Evolutionary conservation across 2,113 vertebrate genomes (phyloP), one percentile per base, ranked within the genome.

Genomic region (Callaeas wilsoni): DNA sequence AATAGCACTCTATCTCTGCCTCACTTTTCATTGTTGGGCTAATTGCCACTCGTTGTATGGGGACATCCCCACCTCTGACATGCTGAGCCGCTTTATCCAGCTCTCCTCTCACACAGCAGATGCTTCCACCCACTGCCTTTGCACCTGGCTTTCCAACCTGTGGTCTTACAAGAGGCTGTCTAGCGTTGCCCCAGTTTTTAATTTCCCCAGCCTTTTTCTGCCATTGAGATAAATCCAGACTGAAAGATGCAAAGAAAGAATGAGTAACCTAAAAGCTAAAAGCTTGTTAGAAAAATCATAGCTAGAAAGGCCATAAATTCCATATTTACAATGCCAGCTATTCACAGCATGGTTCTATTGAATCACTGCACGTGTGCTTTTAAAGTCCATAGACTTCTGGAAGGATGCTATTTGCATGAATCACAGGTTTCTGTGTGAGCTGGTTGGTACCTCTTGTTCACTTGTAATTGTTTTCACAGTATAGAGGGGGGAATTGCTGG

Each of bases 261-360:
- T 49, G 56, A 95, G 59, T 56, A 95, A 91, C 59, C 75, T n/a
- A n/a, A 80, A 52, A 74, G 37, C 71, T 81, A 55, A 87, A 94
- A 49, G 39, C 47, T 83, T 44, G 52, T 62, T 70, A 70, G 55
- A 91, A 83, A 95, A 86, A 63, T 74, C 52, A 19, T 30, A 56
- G 73, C 68, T 78, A 52, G 76, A 80, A 84, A 75, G 68, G 41
- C 64, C 14, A 6, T 86, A 84, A 87, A 93, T 96, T 90, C 85
- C 55, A 23, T 93, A n/a, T 73, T 92, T 93, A 93, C 60, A 84
- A 90, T 60, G 75, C 83, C 83, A 92, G 56, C 68, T 84, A 64
- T 64, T 97, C 83, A 88, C 76, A 90, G 68, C 60, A 86, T 22
- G 44, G 82, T 41, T 95, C 80, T 92, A 37, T 83, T 92, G 95